phyloP scores from a whole-genome alignment of 2,888 invertebrate species.

The Cantharis nigra region DNA sequence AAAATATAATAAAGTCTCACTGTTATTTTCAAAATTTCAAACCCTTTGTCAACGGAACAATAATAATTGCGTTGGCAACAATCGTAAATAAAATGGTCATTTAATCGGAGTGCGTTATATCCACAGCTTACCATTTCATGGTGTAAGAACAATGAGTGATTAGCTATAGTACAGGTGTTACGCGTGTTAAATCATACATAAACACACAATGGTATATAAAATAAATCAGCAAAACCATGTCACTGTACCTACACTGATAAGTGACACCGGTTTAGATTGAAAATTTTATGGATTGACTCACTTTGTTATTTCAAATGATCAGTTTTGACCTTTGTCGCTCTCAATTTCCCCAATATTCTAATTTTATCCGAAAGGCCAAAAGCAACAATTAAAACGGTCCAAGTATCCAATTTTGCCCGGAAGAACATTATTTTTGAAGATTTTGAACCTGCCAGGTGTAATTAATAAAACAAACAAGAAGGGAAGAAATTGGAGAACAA shows the following conservation, averaged over 20 bases:
- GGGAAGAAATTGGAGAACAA: too few species aligned
- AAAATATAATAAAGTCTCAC: not conserved
- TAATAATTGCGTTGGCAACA: not conserved
- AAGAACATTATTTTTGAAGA: too few species aligned
- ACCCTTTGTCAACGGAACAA: not conserved
- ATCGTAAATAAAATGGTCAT: not conserved
- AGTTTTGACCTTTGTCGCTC: not conserved
- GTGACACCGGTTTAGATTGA: constrained; percentile 20
- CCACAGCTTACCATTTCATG: not conserved
- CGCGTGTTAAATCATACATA: constrained; percentile 28
- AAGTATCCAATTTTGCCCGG: not conserved
- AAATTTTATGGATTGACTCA: not conserved
- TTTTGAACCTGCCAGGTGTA: too few species aligned
- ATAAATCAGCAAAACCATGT: constrained; percentile 21
- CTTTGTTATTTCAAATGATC: not conserved
- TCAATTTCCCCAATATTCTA: not conserved
- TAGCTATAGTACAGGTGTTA: constrained; percentile 26
- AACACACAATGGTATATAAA: constrained; percentile 30
- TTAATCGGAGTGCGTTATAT: not conserved
- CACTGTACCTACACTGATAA: constrained; percentile 17
- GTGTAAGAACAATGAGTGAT: constrained; percentile 28
- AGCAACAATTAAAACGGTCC: not conserved
- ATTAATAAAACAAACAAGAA: too few species aligned
- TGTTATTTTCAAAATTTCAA: not conserved
- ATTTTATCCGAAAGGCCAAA: not conserved